Evolutionary conservation across 92 coral and sea anemone species (phyloP).

Genomic region (Epizoanthus fatuus): DNA sequence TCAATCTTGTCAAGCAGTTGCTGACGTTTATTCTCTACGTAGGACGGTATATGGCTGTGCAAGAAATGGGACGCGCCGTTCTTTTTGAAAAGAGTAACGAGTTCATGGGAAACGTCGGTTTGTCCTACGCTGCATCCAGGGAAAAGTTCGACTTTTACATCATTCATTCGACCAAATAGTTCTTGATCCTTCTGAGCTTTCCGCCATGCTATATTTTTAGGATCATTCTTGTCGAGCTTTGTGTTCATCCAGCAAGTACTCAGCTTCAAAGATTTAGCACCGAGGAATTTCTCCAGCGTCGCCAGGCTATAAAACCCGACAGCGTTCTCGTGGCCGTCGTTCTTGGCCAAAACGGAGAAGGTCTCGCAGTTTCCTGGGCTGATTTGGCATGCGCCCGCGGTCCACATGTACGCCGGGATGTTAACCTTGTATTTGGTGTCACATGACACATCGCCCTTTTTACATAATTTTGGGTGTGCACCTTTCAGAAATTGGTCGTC

Average conservation of each 20-base stretch:
- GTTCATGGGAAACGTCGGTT: constrained; percentile 2
- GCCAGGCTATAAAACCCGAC: constrained; percentile 47
- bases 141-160: neutral
- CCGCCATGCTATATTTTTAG: neutral
- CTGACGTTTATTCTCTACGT: constrained; percentile 23
- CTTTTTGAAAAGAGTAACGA: constrained; percentile 1
- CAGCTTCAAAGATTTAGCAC: constrained; percentile 31
- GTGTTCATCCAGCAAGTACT: constrained; percentile 43
- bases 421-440: constrained; percentile 30
- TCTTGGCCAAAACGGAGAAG: constrained; percentile 51
- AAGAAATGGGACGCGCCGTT: constrained; percentile 27
- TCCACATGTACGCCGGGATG: constrained; percentile 54
- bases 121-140: constrained; percentile 28
- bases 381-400: constrained; percentile 45
- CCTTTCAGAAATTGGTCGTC: neutral
- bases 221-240: neutral
- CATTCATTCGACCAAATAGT: neutral
- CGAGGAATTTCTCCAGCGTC: constrained; percentile 46
- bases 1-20: neutral
- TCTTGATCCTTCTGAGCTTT: constrained; percentile 9
- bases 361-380: constrained; percentile 26
- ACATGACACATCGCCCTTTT: neutral
- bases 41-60: constrained; percentile 37
- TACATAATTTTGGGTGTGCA: neutral
- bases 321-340: constrained; percentile 56